Percentiles rank a stretch among this genome's conserved stretches.
Evolutionary conservation across 2,797 vertebrate genomes (phyloP).

Genomic region (Mus minutoides): DNA sequence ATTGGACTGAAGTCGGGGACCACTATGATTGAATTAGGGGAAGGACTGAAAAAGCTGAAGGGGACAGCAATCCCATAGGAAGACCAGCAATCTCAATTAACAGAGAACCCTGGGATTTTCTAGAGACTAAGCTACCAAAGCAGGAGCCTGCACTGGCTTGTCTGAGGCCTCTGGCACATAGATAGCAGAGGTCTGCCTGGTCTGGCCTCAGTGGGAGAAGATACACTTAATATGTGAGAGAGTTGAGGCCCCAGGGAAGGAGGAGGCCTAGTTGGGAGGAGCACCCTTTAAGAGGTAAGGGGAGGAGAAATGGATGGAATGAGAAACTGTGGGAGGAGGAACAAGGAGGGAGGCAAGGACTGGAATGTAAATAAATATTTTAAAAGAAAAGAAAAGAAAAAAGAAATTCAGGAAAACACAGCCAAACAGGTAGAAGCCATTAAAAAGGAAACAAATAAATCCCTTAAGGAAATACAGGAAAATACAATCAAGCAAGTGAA

Average conservation of each 20-base stretch:
- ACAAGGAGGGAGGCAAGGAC: not conserved
- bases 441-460: no score
- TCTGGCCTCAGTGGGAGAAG: not conserved
- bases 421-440: no score
- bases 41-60: not conserved
- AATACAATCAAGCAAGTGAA: no score
- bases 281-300: not conserved
- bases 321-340: not conserved
- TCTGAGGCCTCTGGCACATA: no score
- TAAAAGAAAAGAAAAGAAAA: no score
- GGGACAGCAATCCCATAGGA: not conserved
- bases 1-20: not conserved
- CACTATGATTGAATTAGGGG: not conserved
- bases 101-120: not conserved
- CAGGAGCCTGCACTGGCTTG: not conserved
- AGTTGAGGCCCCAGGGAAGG: not conserved
- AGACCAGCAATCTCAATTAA: not conserved
- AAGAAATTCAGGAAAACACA: no score
- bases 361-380: not conserved
- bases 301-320: not conserved
- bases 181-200: not conserved
- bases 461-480: no score
- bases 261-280: not conserved
- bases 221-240: not conserved
- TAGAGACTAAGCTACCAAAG: not conserved